Conservation (phyloP, 2,888 invertebrate species). For the Plebejus melissa region DNA sequence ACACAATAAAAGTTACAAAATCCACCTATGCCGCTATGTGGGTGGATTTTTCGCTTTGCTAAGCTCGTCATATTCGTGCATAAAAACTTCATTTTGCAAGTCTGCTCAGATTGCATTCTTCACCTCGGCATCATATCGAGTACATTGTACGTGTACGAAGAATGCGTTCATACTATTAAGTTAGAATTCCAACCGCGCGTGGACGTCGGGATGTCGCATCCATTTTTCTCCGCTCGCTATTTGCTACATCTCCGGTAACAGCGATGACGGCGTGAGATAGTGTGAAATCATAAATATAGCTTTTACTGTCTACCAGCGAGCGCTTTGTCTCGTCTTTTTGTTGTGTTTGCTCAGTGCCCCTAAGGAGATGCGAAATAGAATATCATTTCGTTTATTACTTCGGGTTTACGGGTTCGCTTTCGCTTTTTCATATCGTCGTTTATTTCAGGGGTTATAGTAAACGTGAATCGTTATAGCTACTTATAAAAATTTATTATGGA, state of each 20-base stretch:
- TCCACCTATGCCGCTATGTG: background rate
- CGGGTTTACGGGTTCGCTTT: slow-evolving; percentile 19
- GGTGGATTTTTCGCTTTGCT: no score
- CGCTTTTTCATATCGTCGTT: slow-evolving; percentile 18
- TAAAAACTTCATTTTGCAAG: background rate
- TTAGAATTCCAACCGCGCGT: slow-evolving; percentile 28
- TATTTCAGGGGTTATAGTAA: background rate
- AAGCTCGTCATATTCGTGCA: background rate
- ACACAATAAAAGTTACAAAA: background rate
- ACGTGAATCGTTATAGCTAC: background rate
- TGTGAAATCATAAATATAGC: slow-evolving; percentile 69
- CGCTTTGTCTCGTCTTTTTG: slow-evolving; percentile 45
- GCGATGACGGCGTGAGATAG: slow-evolving; percentile 63
- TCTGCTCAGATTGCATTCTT: background rate
- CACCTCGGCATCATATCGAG: background rate
- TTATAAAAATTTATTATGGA: background rate
- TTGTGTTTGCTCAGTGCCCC: slow-evolving; percentile 39
- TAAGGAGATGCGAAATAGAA: slow-evolving; percentile 39
- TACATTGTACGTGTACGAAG: background rate
- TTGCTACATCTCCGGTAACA: slow-evolving; percentile 36
- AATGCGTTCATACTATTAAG: background rate
- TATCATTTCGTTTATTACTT: slow-evolving; percentile 34
- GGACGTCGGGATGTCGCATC: slow-evolving; percentile 37
- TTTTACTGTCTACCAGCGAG: slow-evolving; percentile 44
- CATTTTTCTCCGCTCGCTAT: slow-evolving; percentile 39